phyloP scores from a whole-genome alignment of 2,113 vertebrate species.

The Glaucidium brasilianum region DNA sequence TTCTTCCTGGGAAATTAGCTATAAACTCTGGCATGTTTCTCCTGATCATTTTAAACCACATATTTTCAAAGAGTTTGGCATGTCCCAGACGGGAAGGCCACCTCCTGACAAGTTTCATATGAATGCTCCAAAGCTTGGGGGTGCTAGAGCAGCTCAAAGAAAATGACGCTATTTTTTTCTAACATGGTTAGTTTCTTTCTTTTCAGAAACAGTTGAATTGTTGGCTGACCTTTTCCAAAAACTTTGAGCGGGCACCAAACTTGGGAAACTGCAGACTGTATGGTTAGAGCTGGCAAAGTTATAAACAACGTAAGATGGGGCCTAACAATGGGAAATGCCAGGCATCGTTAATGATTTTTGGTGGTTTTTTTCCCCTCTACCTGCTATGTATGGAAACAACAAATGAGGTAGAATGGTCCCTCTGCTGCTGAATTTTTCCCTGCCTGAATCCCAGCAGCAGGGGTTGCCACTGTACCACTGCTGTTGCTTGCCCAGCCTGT shows the following conservation, averaged over 20 bases:
- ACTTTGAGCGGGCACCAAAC: not conserved
- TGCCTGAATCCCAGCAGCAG: not conserved
- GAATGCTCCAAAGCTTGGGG: not conserved
- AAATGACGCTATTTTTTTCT: not conserved
- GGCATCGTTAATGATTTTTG: not conserved
- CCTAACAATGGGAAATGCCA: not conserved
- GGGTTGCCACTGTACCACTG: not conserved
- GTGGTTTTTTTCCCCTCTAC: not conserved
- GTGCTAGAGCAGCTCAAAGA: slow-evolving; percentile 25
- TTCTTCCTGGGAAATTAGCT: not conserved
- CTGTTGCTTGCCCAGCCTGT: not conserved
- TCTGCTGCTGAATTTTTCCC: not conserved
- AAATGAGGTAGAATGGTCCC: not conserved
- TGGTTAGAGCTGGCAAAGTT: not conserved
- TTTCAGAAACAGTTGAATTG: slow-evolving; percentile 15
- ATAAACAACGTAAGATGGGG: not conserved
- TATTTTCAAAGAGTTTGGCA: not conserved
- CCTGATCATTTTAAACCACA: not conserved
- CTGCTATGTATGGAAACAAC: not conserved
- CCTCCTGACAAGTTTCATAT: not conserved
- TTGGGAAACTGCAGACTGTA: not conserved
- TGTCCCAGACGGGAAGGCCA: not conserved
- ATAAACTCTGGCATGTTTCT: not conserved
- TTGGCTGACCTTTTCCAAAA: slow-evolving; percentile 37
- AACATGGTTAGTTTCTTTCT: not conserved